Percentiles rank a stretch among this genome's conserved stretches.
These are phyloP conservation scores for Apus apus DNA, from an alignment of 2,113 vertebrate genomes.

Conservation along the genomic window DNA sequence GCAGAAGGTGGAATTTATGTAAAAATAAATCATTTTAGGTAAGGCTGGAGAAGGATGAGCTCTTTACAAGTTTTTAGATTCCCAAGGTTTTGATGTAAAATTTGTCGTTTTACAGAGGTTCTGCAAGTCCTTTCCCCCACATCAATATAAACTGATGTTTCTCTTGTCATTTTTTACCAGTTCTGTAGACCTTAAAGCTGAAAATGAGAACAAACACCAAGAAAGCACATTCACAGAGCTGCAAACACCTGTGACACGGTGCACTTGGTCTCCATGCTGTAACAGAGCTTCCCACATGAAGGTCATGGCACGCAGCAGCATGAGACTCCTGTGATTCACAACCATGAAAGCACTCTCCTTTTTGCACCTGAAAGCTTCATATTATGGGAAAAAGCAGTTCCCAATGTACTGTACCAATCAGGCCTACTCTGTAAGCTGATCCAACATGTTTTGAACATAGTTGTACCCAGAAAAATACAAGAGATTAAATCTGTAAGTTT, in stretches of 20 bases:
- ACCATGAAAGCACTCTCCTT: not conserved
- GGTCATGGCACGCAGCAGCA: not conserved
- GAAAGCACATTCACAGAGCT: not conserved
- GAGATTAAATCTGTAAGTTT: not conserved
- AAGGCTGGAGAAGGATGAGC: not conserved
- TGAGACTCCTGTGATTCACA: not conserved
- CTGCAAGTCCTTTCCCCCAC: not conserved
- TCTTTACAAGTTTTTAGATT: not conserved
- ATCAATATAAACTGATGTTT: not conserved
- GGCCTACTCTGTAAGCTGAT: not conserved
- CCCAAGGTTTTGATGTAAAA: not conserved
- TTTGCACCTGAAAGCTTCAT: not conserved
- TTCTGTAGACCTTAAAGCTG: not conserved
- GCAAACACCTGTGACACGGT: accelerated
- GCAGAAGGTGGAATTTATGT: not conserved
- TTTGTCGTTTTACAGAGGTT: not conserved
- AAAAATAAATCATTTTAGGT: not conserved
- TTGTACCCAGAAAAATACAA: not conserved
- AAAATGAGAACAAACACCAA: not conserved
- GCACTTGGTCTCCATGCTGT: not conserved
- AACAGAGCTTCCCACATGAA: not conserved
- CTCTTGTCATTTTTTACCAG: not conserved
- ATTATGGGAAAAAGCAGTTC: not conserved
- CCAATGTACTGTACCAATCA: not conserved
- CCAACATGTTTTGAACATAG: not conserved